phyloP scores from a whole-genome alignment of 2,888 invertebrate species.

The Rotaria sp. region DNA sequence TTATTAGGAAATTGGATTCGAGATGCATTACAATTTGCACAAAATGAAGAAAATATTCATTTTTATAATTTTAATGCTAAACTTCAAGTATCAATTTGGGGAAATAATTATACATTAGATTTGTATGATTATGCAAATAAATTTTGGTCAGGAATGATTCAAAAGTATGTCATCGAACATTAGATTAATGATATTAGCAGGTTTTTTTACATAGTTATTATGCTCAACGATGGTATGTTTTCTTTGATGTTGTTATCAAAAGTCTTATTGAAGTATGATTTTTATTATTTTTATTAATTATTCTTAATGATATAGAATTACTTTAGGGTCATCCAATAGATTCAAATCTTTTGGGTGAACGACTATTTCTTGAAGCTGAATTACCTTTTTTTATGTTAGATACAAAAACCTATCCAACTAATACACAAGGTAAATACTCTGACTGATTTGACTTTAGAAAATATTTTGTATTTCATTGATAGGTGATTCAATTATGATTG shows the following conservation, averaged over 20 bases:
- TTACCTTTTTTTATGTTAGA: slow-evolving; percentile 36
- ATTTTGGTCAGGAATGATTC: slow-evolving; percentile 71
- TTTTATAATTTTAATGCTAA: slow-evolving; percentile 72
- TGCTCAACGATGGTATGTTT: slow-evolving; percentile 69
- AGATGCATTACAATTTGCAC: slow-evolving; percentile 59
- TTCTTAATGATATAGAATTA: too few species aligned
- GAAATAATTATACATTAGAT: slow-evolving; percentile 65
- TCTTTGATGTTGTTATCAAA: slow-evolving; percentile 62
- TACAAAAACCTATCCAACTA: neutral
- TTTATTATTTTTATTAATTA: too few species aligned
- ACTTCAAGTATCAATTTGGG: slow-evolving; percentile 89
- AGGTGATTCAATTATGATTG: too few species aligned
- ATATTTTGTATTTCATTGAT: too few species aligned
- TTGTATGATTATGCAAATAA: slow-evolving; percentile 76
- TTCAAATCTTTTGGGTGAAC: slow-evolving; percentile 4
- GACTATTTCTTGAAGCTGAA: slow-evolving; percentile 35
- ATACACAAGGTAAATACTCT: neutral
- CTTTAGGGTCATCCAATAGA: neutral
- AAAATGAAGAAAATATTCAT: slow-evolving; percentile 54
- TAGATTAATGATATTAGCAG: too few species aligned
- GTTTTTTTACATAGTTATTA: too few species aligned
- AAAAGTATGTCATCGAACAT: too few species aligned
- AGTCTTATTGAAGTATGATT: slow-evolving; percentile 57
- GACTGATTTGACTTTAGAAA: too few species aligned
- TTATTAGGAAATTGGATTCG: slow-evolving; percentile 68